Percentiles rank a stretch among this genome's conserved stretches.
Evolutionary conservation across 2,888 invertebrate genomes (phyloP).

Genomic region (Phrixothrix hirtus): DNA sequence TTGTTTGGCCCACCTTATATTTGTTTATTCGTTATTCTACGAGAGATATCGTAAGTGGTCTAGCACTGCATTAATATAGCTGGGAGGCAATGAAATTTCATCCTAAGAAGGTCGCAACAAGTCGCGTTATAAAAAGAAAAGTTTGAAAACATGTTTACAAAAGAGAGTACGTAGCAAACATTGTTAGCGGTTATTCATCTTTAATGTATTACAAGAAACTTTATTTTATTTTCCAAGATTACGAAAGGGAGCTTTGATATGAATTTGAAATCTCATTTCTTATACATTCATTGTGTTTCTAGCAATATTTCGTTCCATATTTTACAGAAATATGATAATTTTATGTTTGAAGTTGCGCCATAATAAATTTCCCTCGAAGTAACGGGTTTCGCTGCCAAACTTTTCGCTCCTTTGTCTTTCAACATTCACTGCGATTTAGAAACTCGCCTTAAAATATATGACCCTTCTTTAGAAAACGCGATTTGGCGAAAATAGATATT

Average conservation of each 20-base stretch:
- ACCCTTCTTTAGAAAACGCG: slow-evolving; percentile 8
- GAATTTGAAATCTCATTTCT: slow-evolving; percentile 17
- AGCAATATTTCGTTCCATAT: slow-evolving; percentile 14
- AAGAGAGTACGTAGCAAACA: not conserved
- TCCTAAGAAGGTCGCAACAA: no score
- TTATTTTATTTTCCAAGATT: slow-evolving; percentile 1
- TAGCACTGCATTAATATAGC: not conserved
- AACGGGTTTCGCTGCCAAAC: slow-evolving; percentile 23
- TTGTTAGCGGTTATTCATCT: not conserved
- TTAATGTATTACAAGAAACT: not conserved
- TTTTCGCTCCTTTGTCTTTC: slow-evolving; percentile 22
- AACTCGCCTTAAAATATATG: slow-evolving; percentile 10
- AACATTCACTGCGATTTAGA: slow-evolving; percentile 11
- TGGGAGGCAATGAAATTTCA: not conserved
- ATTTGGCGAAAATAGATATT: not conserved
- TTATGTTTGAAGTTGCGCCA: slow-evolving; percentile 24
- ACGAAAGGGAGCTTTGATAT: slow-evolving; percentile 13
- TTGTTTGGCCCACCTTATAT: no score
- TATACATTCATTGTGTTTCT: slow-evolving; percentile 14
- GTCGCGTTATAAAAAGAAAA: no score
- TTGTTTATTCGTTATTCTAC: no score
- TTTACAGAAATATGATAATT: slow-evolving; percentile 25
- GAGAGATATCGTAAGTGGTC: no score
- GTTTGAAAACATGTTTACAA: not conserved
- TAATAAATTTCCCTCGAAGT: slow-evolving; percentile 24